Percentiles rank a stretch among this genome's conserved stretches.
Evolutionary conservation across 1,140 invertebrate genomes (phyloP).

Genomic region (Pentalonia nigronervosa): DNA sequence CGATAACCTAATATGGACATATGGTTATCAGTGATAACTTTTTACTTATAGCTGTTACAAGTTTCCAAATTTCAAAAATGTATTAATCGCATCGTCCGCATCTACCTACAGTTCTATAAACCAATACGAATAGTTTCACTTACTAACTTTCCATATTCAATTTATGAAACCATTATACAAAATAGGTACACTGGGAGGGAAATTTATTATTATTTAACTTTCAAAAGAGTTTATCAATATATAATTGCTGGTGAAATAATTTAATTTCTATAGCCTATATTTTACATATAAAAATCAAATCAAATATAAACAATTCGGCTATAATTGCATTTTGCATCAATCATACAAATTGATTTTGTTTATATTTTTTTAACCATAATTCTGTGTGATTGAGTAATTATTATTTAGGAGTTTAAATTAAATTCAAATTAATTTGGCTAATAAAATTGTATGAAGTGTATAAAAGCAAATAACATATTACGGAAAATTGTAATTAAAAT

Average conservation of each 20-base stretch:
- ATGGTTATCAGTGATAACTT: too few relatives aligned
- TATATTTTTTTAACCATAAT: background rate
- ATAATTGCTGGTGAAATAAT: too few relatives aligned
- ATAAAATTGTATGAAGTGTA: background rate
- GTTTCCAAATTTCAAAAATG: background rate
- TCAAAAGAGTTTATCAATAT: too few relatives aligned
- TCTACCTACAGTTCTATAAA: background rate
- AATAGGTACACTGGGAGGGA: too few relatives aligned
- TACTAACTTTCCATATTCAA: background rate
- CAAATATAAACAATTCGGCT: background rate
- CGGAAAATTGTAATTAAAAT: background rate
- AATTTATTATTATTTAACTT: too few relatives aligned
- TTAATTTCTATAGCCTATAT: too few relatives aligned
- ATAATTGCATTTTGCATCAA: background rate
- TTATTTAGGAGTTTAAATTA: background rate
- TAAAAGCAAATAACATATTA: background rate
- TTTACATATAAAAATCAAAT: background rate
- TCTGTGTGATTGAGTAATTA: background rate
- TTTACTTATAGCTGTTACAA: background rate
- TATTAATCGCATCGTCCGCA: background rate
- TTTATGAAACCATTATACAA: background rate
- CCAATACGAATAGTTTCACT: background rate
- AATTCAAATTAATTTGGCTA: background rate
- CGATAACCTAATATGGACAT: background rate
- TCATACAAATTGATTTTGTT: background rate